A percentile compares a stretch with the other conserved stretches of the same genome.
phyloP scores from a whole-genome alignment of 2,888 invertebrate genomes.

The Theretra japonica region DNA sequence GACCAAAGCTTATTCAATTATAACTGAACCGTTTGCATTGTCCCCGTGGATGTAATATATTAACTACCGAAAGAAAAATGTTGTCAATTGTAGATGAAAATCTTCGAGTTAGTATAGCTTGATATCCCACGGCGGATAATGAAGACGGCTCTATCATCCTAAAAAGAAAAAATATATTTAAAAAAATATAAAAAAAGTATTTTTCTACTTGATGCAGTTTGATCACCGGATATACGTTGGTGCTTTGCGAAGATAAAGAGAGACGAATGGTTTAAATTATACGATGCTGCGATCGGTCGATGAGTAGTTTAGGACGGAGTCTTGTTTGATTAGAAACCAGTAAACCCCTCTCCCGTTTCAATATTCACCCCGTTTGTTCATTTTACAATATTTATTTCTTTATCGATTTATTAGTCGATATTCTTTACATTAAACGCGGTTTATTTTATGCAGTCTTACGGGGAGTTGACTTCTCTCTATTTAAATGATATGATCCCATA shows the following conservation, averaged over 20 bases:
- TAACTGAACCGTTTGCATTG: conserved; percentile 27
- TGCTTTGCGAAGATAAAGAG: conserved; percentile 70
- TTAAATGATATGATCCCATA: background rate
- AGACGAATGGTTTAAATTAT: conserved; percentile 46
- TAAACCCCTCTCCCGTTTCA: background rate
- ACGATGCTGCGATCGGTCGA: conserved; percentile 62
- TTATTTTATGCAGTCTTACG: background rate
- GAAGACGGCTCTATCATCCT: background rate
- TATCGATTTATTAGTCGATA: background rate
- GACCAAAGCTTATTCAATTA: conserved; percentile 48
- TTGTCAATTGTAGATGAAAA: conserved; percentile 20
- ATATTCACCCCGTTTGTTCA: background rate
- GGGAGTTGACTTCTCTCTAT: background rate
- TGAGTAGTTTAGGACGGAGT: conserved; percentile 32
- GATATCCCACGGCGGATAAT: background rate
- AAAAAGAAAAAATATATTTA: conserved; percentile 24
- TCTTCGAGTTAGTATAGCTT: background rate
- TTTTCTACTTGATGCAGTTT: conserved; percentile 48
- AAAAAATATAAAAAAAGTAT: conserved; percentile 25
- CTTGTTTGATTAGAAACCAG: conserved; percentile 11
- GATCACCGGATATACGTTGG: conserved; percentile 79
- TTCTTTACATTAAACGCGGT: background rate
- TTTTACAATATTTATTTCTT: background rate
- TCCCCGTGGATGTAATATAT: background rate
- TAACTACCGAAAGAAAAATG: background rate